Base-by-base conservation (phyloP, 2,888 invertebrate genomes). In the Pachydiplax longipennis region DNA sequence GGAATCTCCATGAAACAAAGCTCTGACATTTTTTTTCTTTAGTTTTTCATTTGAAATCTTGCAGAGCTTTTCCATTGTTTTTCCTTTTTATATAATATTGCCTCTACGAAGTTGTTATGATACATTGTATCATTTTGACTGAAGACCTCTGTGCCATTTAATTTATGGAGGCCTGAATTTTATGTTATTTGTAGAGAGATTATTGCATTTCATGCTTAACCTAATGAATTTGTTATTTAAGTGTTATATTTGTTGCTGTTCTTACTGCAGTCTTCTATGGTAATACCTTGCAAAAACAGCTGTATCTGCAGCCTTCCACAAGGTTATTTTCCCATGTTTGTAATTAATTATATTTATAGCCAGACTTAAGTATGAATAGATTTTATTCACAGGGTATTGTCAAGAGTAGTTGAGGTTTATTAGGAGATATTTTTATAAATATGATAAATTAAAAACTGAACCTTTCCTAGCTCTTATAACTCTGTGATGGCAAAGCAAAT, bases 1-100 rank as follows among this genome's bases (percentile, higher is more conserved):
- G 87, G 18, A 87, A 87, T 37, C 87, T 87, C 5, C 87, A 87
- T 13, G 87, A 87, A 48, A 87, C 87, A 25, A 87, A 87, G 37
- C 65, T 87, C 40, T 87, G 87, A 87, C 37, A 13, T 35, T 31
- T 25, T 31, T 73, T 31, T 73, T 25, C 31, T 2, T 73, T 25
- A 12, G 15, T 73, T 3, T 31, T 3, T 73, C 22, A 73, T 12
- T 73, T n/a, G 65, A 25, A 65, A n/a, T 65, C 25, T 22, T 10
- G 31, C 31, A 12, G 31, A 73, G 73, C 12, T 13, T 10, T 73
- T 31, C 4, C 31, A 31, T 73, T 73, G 15, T 73, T 73, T 61
- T 53, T 18, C 53, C 3, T 53, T 53, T 53, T 53, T 53, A 53
- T 15, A 53, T 53, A 73, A 31, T 73, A 31, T 73, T 73, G 31